Base-by-base conservation (phyloP, 2,797 vertebrate species). In the Betta splendens region DNA sequence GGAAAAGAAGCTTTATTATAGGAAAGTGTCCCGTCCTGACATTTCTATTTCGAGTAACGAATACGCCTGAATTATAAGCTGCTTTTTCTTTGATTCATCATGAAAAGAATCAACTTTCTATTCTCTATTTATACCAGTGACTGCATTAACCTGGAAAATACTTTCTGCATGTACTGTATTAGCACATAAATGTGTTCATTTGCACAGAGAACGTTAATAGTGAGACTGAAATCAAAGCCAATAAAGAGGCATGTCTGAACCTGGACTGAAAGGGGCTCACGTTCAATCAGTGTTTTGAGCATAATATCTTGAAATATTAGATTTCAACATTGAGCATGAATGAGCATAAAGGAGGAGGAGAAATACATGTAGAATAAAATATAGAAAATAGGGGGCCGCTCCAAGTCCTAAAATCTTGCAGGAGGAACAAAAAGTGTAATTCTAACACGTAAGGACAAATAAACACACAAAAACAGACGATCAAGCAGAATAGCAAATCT, bases 401-500 rank as follows among this genome's bases (percentile, higher is more conserved):
- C n/a, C n/a, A 42, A 52, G 36, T 54, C 50, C 37, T 18, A 37
- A 3, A 51, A 43, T 36, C 35, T 32, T 44, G 50, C 37, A 25
- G 50, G 46, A 17, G 62, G 37, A 72, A 40, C 21, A 26, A 13
- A 56, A 28, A 16, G 16, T 16, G 17, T 33, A 12, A 16, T 16
- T 54, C n/a, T 10, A 40, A 51, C 18, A 31, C n/a, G n/a, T n/a
- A n/a, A 15, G 12, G 33, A 63, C 51, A 65, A 36, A 3, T 29
- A 39, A 44, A 40, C 28, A 44, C 5, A 6, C 42, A 60, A 9
- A 49, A 51, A 49, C 4, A 2, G 5, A 57, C 16, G 55, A 72
- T 63, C 33, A 61, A 54, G 56, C 15, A 33, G 10, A 62, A 53
- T 68, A 7, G 9, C 47, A 47, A 52, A 44, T 25, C 47, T 44